These are phyloP conservation scores for Cantharis rustica DNA, from an alignment of 2,888 invertebrate genomes.

Conservation along the genomic window DNA sequence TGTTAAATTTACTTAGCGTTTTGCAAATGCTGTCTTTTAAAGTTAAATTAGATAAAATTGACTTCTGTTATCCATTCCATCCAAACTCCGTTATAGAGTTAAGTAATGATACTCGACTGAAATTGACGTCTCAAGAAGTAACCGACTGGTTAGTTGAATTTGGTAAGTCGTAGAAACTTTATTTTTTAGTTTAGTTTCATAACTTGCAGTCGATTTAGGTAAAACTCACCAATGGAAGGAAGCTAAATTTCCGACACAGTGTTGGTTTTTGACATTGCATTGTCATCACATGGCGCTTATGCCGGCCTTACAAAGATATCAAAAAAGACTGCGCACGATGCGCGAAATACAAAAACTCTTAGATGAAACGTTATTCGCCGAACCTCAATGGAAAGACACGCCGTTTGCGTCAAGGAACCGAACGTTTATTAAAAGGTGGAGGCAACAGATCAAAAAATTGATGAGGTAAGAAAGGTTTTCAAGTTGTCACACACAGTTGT, in stretches of 20 bases:
- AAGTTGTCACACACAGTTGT: conserved; percentile 24
- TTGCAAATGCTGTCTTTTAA: conserved; percentile 89
- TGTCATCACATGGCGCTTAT: conserved; percentile 91
- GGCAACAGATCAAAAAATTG: conserved; percentile 79
- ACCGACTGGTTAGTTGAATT: conserved; percentile 73
- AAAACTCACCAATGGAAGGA: conserved; percentile 70
- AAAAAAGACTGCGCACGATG: conserved; percentile 73
- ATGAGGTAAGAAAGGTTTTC: conserved; percentile 60
- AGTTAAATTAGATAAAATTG: conserved; percentile 88
- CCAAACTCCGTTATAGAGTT: conserved; percentile 74
- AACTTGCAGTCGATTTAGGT: conserved; percentile 48
- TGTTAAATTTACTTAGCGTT: conserved; percentile 90
- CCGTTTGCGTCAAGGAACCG: conserved; percentile 79
- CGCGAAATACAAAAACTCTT: conserved; percentile 87
- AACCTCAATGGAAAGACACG: conserved; percentile 80
- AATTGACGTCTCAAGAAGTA: conserved; percentile 81
- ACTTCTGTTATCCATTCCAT: conserved; percentile 87
- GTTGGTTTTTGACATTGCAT: conserved; percentile 95
- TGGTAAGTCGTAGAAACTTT: conserved; percentile 55
- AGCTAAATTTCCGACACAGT: conserved; percentile 93
- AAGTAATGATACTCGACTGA: conserved; percentile 81
- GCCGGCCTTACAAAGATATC: conserved; percentile 86
- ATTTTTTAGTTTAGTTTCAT: conserved; percentile 7
- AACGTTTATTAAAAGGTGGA: conserved; percentile 84
- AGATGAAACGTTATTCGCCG: conserved; percentile 80